Evolutionary conservation across 2,113 vertebrate genomes (phyloP).

Genomic region (Morone saxatilis): DNA sequence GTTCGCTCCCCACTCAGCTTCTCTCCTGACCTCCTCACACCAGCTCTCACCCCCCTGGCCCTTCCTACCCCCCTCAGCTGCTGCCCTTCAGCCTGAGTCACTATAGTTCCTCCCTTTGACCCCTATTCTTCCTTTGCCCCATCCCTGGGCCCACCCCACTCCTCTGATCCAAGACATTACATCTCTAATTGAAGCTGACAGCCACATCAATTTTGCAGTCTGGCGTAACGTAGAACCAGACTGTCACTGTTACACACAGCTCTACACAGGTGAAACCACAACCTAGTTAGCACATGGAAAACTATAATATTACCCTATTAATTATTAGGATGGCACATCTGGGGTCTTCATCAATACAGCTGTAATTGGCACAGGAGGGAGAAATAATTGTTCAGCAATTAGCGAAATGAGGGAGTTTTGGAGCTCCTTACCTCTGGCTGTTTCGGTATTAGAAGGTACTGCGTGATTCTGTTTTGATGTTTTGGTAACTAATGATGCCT

Average conservation of each 20-base stretch:
- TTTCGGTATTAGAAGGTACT: slow-evolving; percentile 16
- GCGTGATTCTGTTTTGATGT: slow-evolving; percentile 39
- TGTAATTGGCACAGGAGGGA: slow-evolving; percentile 63
- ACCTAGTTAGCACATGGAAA: slow-evolving; percentile 24
- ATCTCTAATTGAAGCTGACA: slow-evolving; percentile 75
- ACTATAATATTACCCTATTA: slow-evolving; percentile 44
- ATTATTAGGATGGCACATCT: slow-evolving; percentile 62
- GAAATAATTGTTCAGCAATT: slow-evolving; percentile 61
- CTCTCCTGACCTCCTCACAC: slow-evolving; percentile 23
- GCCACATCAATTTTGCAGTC: slow-evolving; percentile 60
- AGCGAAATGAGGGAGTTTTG: slow-evolving; percentile 59
- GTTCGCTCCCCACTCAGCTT: background rate
- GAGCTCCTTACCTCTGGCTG: slow-evolving; percentile 48
- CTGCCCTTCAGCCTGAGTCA: background rate
- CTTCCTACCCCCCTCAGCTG: background rate
- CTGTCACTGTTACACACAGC: slow-evolving; percentile 27
- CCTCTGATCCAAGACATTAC: slow-evolving; percentile 45
- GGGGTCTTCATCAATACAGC: slow-evolving; percentile 61
- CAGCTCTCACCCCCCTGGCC: background rate
- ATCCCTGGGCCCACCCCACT: background rate
- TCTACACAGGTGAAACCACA: slow-evolving; percentile 34
- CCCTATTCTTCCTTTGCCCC: background rate
- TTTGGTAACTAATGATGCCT: slow-evolving; percentile 37
- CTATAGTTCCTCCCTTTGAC: slow-evolving; percentile 8
- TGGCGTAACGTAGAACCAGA: slow-evolving; percentile 38